Evolutionary conservation across 2,888 invertebrate genomes (phyloP).

Genomic region (Allophyes oxyacanthae): DNA sequence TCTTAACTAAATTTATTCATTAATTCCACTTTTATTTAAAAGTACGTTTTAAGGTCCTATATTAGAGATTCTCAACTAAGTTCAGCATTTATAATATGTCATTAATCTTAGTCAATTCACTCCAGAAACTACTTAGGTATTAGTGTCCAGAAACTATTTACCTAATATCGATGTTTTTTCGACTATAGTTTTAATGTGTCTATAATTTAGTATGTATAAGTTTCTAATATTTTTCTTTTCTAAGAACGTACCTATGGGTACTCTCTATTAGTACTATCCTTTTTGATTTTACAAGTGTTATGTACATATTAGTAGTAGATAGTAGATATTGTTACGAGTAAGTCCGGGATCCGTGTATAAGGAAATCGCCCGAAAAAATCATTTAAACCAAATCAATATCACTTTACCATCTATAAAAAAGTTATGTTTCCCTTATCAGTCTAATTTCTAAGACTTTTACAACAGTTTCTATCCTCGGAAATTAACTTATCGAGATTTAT

Average conservation of each 20-base stretch:
- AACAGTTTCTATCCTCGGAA: slow-evolving; percentile 18
- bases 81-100: slow-evolving; percentile 67
- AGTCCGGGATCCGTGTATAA: slow-evolving; percentile 52
- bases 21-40: slow-evolving; percentile 43
- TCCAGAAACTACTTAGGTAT: slow-evolving; percentile 76
- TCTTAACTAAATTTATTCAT: slow-evolving; percentile 18
- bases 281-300: slow-evolving; percentile 67
- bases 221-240: slow-evolving; percentile 53
- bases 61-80: slow-evolving; percentile 44
- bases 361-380: slow-evolving; percentile 41
- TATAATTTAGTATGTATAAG: slow-evolving; percentile 61
- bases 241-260: slow-evolving; percentile 53
- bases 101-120: slow-evolving; percentile 84
- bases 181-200: slow-evolving; percentile 61
- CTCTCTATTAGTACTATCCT: slow-evolving; percentile 56
- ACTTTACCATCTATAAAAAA: slow-evolving; percentile 39
- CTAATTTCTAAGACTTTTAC: slow-evolving; percentile 14
- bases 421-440: slow-evolving; percentile 22
- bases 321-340: slow-evolving; percentile 72
- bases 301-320: slow-evolving; percentile 85
- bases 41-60: slow-evolving; percentile 23
- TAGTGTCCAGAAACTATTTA: slow-evolving; percentile 58
- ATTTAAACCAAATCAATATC: slow-evolving; percentile 61
- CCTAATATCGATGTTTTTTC: slow-evolving; percentile 62
- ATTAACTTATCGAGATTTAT: slow-evolving; percentile 19